A percentile compares a stretch with the other conserved stretches of the same genome.
phyloP scores from a whole-genome alignment of 1,140 invertebrate genomes.

The Drosophila lowei region DNA sequence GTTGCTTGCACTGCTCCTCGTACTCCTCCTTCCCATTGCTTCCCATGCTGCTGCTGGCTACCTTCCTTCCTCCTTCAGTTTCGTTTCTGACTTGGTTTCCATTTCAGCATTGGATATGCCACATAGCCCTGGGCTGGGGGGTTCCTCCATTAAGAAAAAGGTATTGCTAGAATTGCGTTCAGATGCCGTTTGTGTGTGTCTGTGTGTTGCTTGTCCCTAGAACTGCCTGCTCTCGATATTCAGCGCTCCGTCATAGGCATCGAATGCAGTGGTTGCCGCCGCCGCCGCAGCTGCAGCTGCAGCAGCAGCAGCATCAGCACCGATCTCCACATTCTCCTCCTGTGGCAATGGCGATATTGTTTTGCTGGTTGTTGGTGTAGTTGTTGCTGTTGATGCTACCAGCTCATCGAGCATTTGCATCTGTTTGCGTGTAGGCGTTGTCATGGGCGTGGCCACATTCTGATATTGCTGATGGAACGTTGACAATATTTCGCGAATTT shows the following conservation, averaged over 20 bases:
- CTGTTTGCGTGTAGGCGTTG: constrained; percentile 64
- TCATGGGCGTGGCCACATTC: constrained; percentile 69
- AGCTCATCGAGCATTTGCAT: constrained; percentile 69
- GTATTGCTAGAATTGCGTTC: constrained; percentile 75
- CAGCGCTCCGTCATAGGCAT: constrained; percentile 50
- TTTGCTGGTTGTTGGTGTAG: constrained; percentile 1
- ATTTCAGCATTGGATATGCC: constrained; percentile 39
- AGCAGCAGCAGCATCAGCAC: background rate
- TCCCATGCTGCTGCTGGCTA: constrained; percentile 1
- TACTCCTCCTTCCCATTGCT: constrained; percentile 13
- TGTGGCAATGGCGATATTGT: background rate
- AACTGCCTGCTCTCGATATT: constrained; percentile 56
- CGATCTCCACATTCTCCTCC: background rate
- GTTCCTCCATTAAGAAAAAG: constrained; percentile 6
- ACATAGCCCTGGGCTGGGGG: constrained; percentile 3
- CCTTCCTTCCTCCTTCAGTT: constrained; percentile 5
- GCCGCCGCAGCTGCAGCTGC: constrained; percentile 2
- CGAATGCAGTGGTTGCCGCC: constrained; percentile 10
- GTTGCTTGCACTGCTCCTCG: too few species aligned
- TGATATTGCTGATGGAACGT: constrained; percentile 88
- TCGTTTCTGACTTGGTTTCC: constrained; percentile 6
- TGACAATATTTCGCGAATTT: constrained; percentile 89
- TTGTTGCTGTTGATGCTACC: constrained; percentile 33
- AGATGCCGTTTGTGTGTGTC: constrained; percentile 29
- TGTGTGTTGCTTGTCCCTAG: constrained; percentile 38